phyloP scores from a whole-genome alignment of 1,140 invertebrate genomes.

The Anoplophora glabripennis region DNA sequence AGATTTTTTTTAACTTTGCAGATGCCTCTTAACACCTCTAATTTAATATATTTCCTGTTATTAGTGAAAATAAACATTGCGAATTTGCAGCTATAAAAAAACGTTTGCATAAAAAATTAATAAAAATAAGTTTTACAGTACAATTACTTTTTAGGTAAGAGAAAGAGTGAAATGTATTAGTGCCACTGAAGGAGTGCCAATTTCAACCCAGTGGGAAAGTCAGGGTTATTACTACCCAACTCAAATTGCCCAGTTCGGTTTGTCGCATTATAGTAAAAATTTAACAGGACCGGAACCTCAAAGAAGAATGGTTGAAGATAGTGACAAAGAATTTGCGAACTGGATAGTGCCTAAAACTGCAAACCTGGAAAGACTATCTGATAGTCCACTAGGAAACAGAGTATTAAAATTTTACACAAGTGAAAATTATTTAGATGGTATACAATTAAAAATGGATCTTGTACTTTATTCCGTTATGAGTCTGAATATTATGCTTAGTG shows the following conservation, averaged over 20 bases:
- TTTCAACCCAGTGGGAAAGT: conserved; percentile 93
- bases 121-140: no score
- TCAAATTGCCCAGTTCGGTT: conserved; percentile 96
- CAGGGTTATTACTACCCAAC: conserved; percentile 94
- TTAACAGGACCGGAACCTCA: conserved; percentile 75
- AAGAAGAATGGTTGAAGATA: conserved; percentile 70
- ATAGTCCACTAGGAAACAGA: conserved; percentile 53
- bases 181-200: conserved; percentile 85
- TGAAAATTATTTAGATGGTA: conserved; percentile 66
- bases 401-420: conserved; percentile 71
- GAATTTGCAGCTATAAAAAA: no score
- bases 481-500: conserved; percentile 67
- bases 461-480: conserved; percentile 74
- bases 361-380: conserved; percentile 60
- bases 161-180: conserved; percentile 95
- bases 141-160: conserved; percentile 46
- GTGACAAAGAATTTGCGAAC: conserved; percentile 60
- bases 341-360: conserved; percentile 68
- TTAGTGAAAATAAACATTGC: no score
- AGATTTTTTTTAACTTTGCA: no score
- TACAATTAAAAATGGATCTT: conserved; percentile 69
- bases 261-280: conserved; percentile 97
- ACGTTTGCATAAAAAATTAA: no score
- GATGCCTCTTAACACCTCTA: no score
- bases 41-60: no score